Conservation (phyloP, 2,797 vertebrate genomes). For the Melopsittacus undulatus region DNA sequence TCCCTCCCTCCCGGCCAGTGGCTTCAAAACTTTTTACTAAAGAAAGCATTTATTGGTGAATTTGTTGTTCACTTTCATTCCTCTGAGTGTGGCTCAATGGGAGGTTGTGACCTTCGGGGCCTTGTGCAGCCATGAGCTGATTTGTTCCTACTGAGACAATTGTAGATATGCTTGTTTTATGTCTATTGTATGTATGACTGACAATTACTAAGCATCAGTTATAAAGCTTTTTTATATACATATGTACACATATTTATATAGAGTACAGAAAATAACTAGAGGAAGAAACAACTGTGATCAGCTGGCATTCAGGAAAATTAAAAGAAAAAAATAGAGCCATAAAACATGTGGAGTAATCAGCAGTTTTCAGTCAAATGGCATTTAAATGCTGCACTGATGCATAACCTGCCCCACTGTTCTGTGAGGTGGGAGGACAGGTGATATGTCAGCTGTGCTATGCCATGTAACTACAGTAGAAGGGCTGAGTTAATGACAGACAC, state of each 20-base stretch:
- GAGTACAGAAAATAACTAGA: neutral
- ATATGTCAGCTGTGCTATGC: constrained; percentile 48
- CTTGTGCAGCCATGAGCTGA: neutral
- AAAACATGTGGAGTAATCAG: neutral
- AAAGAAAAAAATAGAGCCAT: neutral
- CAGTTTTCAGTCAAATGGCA: constrained; percentile 34
- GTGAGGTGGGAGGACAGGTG: constrained; percentile 50
- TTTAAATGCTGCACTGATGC: constrained; percentile 51
- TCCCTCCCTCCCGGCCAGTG: neutral
- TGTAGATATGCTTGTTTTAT: neutral
- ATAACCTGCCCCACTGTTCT: constrained; percentile 43
- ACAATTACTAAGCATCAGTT: neutral
- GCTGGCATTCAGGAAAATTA: constrained; percentile 8
- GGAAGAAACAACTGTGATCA: constrained; percentile 9
- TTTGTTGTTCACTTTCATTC: constrained; percentile 24
- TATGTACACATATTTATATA: too few species aligned
- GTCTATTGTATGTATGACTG: neutral
- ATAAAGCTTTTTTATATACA: neutral
- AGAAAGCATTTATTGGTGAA: constrained; percentile 1
- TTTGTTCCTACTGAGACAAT: constrained; percentile 10
- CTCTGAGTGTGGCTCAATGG: neutral
- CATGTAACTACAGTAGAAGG: constrained; percentile 55
- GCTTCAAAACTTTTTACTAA: constrained; percentile 38
- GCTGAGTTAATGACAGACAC: constrained; percentile 64
- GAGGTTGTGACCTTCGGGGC: neutral